Conservation (phyloP, 2,113 vertebrate species). For the Hippolais icterina region DNA sequence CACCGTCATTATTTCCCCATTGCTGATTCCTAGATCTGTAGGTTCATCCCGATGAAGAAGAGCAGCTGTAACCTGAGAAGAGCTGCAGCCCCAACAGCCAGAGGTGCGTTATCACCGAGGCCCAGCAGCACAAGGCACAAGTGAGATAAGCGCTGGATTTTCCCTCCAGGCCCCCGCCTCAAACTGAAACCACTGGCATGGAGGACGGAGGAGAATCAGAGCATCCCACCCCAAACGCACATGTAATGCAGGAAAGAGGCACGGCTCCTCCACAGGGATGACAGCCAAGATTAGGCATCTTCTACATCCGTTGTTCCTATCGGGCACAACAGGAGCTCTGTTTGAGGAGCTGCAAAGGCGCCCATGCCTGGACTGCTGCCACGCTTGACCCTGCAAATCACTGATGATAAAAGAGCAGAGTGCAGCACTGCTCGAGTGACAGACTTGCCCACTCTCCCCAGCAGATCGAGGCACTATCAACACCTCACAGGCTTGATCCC, state of each 20-base stretch:
- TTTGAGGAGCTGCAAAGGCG: fast-evolving
- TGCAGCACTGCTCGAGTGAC: neutral
- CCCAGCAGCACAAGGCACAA: neutral
- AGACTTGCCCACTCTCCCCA: fast-evolving
- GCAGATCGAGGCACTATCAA: neutral
- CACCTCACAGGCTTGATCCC: neutral
- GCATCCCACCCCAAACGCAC: neutral
- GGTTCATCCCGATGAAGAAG: neutral
- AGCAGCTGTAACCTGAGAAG: neutral
- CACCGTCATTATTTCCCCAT: fast-evolving
- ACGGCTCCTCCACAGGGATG: neutral
- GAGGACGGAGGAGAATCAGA: neutral
- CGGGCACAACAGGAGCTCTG: neutral
- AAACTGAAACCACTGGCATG: neutral
- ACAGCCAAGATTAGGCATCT: neutral
- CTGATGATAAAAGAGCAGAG: neutral
- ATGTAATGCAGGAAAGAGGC: fast-evolving
- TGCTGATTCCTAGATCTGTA: neutral
- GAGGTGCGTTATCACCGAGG: neutral
- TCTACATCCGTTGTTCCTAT: neutral
- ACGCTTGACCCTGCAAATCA: neutral
- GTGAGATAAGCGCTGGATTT: neutral
- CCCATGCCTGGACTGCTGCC: neutral
- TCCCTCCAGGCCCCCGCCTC: neutral
- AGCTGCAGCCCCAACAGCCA: neutral